phyloP scores from a whole-genome alignment of 1,140 invertebrate genomes.

The Helicoverpa armigera region DNA sequence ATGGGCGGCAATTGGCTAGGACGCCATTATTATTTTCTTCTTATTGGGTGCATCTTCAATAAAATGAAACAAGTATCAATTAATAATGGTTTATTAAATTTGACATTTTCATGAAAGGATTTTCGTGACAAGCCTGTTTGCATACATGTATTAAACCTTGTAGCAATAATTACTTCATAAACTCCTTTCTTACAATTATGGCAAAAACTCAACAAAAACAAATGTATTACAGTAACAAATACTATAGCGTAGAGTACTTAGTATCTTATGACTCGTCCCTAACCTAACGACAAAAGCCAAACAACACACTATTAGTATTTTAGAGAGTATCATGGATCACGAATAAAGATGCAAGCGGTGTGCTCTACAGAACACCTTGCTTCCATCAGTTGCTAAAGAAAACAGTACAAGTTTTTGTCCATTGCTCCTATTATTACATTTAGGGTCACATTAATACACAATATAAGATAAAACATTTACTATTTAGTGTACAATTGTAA shows the following conservation, averaged over 20 bases:
- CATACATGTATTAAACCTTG: constrained; percentile 81
- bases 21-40: too few species aligned
- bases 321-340: constrained; percentile 42
- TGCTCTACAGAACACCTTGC: constrained; percentile 29
- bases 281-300: constrained; percentile 85
- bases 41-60: not conserved
- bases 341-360: constrained; percentile 38
- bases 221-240: constrained; percentile 80
- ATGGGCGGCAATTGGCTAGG: too few species aligned
- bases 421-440: constrained; percentile 63
- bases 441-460: constrained; percentile 77
- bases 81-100: constrained; percentile 85
- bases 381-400: constrained; percentile 14
- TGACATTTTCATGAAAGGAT: constrained; percentile 84
- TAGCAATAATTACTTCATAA: constrained; percentile 81
- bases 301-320: constrained; percentile 59
- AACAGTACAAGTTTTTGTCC: constrained; percentile 43
- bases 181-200: constrained; percentile 79
- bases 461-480: constrained; percentile 77
- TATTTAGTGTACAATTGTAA: constrained; percentile 69
- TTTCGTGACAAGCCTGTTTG: constrained; percentile 84
- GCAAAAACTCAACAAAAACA: constrained; percentile 85
- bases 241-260: constrained; percentile 77
- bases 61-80: constrained; percentile 54
- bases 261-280: constrained; percentile 73